These are phyloP conservation scores for Pipra filicauda DNA, from an alignment of 2,113 vertebrate species.

Conservation along the genomic window DNA sequence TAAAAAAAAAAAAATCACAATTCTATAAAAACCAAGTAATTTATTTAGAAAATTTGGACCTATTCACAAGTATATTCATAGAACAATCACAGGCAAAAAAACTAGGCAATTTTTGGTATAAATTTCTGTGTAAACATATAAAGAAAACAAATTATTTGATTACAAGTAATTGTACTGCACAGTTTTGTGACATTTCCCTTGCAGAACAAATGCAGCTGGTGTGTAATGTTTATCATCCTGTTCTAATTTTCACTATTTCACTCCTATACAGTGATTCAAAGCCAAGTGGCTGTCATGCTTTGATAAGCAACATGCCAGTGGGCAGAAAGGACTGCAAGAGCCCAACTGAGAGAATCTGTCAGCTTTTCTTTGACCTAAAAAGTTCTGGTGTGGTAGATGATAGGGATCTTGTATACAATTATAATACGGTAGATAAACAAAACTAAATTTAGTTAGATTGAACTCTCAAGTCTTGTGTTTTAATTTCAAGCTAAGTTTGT, in stretches of 20 bases:
- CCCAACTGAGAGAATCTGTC: slow-evolving; percentile 17
- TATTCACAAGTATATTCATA: neutral
- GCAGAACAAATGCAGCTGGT: slow-evolving; percentile 35
- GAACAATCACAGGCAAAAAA: slow-evolving; percentile 10
- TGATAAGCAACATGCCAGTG: slow-evolving; percentile 14
- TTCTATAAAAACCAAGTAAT: neutral
- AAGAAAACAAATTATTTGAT: slow-evolving; percentile 23
- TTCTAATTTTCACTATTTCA: neutral
- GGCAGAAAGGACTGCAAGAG: slow-evolving; percentile 6
- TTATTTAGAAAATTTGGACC: slow-evolving; percentile 43
- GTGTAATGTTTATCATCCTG: neutral
- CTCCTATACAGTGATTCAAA: neutral
- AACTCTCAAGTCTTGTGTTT: neutral
- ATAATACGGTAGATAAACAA: neutral
- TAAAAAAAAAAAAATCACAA: neutral
- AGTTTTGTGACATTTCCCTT: neutral
- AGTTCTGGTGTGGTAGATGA: neutral
- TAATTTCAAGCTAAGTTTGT: neutral
- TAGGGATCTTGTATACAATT: neutral
- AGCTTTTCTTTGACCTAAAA: slow-evolving; percentile 39
- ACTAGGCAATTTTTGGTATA: neutral
- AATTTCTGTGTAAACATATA: slow-evolving; percentile 5
- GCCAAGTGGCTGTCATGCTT: slow-evolving; percentile 23
- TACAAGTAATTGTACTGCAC: neutral
- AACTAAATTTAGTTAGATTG: neutral